phyloP scores from a whole-genome alignment of 2,113 vertebrate genomes.

The Cinclus mexicanus region DNA sequence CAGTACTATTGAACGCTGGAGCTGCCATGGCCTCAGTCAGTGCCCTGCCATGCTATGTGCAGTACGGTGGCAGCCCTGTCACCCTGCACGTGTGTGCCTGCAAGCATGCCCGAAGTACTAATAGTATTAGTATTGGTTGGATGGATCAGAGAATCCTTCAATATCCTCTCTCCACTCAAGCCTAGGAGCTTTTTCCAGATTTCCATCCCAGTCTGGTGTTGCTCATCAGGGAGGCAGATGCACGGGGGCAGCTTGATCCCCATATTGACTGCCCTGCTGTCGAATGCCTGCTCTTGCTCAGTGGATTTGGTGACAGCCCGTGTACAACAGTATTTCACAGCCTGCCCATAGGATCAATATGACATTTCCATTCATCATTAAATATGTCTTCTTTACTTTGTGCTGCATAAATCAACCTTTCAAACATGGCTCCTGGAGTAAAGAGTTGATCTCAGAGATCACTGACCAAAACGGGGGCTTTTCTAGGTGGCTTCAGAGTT shows the following conservation, averaged over 20 bases:
- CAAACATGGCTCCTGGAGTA: neutral
- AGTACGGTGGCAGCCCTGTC: neutral
- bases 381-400: conserved; percentile 63
- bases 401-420: conserved; percentile 70
- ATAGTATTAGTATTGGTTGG: neutral
- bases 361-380: conserved; percentile 68
- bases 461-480: neutral
- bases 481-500: neutral
- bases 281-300: neutral
- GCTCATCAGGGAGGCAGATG: neutral
- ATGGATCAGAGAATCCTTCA: neutral
- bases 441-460: neutral
- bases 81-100: accelerated
- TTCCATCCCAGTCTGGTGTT: neutral
- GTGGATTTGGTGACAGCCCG: neutral
- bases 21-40: neutral
- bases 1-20: neutral
- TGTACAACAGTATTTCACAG: conserved; percentile 50
- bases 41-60: accelerated
- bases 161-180: neutral
- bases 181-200: neutral
- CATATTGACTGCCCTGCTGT: neutral
- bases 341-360: conserved; percentile 65
- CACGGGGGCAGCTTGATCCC: accelerated
- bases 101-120: neutral